Base-by-base conservation (phyloP, 2,113 vertebrate species). In the Catharus bicknelli region DNA sequence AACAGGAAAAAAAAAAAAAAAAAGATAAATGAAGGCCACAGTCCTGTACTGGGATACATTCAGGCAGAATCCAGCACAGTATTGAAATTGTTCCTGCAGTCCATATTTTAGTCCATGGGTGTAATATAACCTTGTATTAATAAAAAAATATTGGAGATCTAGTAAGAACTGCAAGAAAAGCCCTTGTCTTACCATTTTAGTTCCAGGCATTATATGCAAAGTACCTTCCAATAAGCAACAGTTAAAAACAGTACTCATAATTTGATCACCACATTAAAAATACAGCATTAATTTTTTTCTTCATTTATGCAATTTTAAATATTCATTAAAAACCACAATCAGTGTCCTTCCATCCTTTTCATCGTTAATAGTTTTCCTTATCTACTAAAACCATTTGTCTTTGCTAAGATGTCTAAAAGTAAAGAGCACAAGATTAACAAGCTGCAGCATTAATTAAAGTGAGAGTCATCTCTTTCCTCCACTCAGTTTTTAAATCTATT, bases 351-450 rank as follows among this genome's bases (percentile, higher is more conserved):
- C 91, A 75, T 96, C 80, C 95, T 95, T 74, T 93, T 90, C 48
- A 93, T 86, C 53, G 0, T 77, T 94, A 97, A 95, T 75, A 95
- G 80, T 92, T 94, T 96, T 72, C 47, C 93, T 98, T 97, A 97
- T 95, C 97, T 96, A 51, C 77, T 66, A 94, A 95, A 93, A 86
- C 93, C 95, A 92, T 96, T 97, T 97, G 96, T 97, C 95, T 96
- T 96, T 79, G 77, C 87, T 90, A 96, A 93, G 42, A 97, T 70
- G 91, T 84, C 92, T 67, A 85, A 91, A 95, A 95, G 90, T 94
- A 92, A 94, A 94, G 83, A 20, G 0, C 2, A 18, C 50, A 90
- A 95, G 96, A 96, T 96, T 95, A 97, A 94, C 86, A 96, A 96
- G 91, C 90, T 83, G 77, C 90, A 86, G 84, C 74, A 94, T 94